Base-by-base conservation (phyloP, 1,140 invertebrate genomes). In the Drosophila pallidifrons region DNA sequence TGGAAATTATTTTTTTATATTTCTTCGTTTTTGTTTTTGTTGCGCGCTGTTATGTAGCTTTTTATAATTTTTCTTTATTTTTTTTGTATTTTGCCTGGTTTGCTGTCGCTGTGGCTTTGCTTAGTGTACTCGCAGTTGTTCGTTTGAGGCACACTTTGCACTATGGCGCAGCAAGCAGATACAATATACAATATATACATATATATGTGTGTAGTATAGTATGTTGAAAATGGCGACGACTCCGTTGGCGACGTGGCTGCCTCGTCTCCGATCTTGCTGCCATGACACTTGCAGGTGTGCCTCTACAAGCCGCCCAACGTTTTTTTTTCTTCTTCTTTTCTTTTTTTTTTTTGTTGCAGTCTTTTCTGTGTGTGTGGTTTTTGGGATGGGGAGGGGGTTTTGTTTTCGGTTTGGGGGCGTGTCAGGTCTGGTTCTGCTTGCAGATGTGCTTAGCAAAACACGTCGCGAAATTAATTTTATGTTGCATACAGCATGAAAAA, bases 211-310 rank as follows among this genome's bases (percentile, higher is more conserved):
- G 20, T 20, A 20, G 20, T 20, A 20, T 20, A 32, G 30, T 32
- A 32, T 32, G 30, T 32, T 32, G 30, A 32, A 32, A 38, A 8
- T 38, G 35, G 8, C 35, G 76, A 49, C 71, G 76, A 49, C 71
- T 58, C 47, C 77, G 67, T 69, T 69, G 70, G 66, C 69, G 71
- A 71, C 25, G 25, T 75, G 73, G 58, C 46, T 69, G 55, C 32
- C 58, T 57, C 72, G 65, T 74, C 75, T 82, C 59, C 54, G 49
- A 10, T 43, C 49, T 67, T 54, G 76, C 79, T 82, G 71, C 76
- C 82, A 80, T 86, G 82, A 86, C 82, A 86, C 82, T 82, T 86
- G 82, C 82, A 86, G 82, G 82, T 86, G 82, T 86, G 82, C 76
- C 82, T 69, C 30, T 38, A 49, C 15, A 25, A 49, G 59, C 67